Evolutionary conservation across 2,888 invertebrate species (phyloP).

Genomic region (Ferrisia virgata): DNA sequence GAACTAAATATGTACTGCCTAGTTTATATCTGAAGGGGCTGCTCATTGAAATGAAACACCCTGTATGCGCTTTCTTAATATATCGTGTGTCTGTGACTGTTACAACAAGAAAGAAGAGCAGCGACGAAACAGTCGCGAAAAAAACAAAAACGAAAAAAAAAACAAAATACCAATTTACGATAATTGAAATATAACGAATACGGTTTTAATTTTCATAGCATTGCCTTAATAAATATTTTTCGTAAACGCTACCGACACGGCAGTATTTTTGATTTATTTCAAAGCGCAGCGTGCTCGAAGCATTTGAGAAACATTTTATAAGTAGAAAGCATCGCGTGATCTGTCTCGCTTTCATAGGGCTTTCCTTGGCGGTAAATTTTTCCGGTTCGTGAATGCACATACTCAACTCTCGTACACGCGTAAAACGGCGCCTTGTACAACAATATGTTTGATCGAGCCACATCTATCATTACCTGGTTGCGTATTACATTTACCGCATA

Average conservation of each 20-base stretch:
- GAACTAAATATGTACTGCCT: no score
- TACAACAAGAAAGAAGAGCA: no score
- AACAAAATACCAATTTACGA: not conserved
- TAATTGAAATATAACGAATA: conserved; percentile 4
- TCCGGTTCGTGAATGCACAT: not conserved
- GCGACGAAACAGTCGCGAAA: no score
- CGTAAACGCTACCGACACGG: not conserved
- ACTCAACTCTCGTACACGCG: not conserved
- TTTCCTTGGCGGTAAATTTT: not conserved
- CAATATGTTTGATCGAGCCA: not conserved
- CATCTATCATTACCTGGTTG: not conserved
- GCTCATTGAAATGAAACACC: no score
- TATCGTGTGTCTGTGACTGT: no score
- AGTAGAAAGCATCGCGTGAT: not conserved
- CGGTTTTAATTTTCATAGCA: not conserved
- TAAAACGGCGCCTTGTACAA: not conserved
- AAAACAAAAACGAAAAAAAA: not conserved
- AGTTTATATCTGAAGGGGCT: no score
- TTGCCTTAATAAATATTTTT: not conserved
- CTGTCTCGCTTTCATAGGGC: not conserved
- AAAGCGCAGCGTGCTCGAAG: not conserved
- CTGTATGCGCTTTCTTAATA: no score
- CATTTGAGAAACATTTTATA: not conserved
- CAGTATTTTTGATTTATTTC: not conserved
- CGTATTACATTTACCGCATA: no score